Evolutionary conservation across 2,113 vertebrate species (phyloP).

Genomic region (Tympanuchus pallidicinctus): DNA sequence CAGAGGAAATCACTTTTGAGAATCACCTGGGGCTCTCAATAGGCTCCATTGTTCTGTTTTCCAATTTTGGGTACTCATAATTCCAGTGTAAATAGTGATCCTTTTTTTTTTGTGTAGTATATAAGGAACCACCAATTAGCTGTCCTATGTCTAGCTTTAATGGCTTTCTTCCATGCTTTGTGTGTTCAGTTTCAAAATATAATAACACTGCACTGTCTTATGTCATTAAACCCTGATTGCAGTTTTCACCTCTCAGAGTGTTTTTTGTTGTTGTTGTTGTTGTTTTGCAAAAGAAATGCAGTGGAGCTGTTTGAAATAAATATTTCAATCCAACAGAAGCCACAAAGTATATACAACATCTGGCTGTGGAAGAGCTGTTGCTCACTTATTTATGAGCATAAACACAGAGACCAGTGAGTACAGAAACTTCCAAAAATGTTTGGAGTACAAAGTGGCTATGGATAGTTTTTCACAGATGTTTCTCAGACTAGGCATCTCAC

Average conservation of each 20-base stretch:
- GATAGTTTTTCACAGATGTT: not conserved
- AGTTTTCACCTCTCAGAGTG: not conserved
- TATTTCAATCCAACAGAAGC: constrained; percentile 25
- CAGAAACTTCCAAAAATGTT: constrained; percentile 31
- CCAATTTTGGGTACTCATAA: not conserved
- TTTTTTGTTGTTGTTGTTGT: no score
- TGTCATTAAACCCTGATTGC: not conserved
- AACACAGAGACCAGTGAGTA: constrained; percentile 53
- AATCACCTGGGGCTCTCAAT: not conserved
- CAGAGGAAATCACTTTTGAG: not conserved
- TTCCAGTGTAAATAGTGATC: not conserved
- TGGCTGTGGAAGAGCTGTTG: not conserved
- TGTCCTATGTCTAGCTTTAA: not conserved
- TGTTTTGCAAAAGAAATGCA: not conserved
- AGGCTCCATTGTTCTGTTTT: not conserved
- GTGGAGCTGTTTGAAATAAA: constrained; percentile 37
- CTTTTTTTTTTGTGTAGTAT: not conserved
- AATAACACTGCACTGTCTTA: not conserved
- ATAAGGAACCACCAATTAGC: not conserved
- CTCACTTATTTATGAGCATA: constrained; percentile 67
- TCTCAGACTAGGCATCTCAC: not conserved
- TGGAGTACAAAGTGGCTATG: not conserved
- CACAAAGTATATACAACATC: constrained; percentile 5
- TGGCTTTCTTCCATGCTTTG: not conserved
- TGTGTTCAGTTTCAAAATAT: not conserved